Conservation (phyloP, 2,113 vertebrate genomes). For the Peromyscus maniculatus region DNA sequence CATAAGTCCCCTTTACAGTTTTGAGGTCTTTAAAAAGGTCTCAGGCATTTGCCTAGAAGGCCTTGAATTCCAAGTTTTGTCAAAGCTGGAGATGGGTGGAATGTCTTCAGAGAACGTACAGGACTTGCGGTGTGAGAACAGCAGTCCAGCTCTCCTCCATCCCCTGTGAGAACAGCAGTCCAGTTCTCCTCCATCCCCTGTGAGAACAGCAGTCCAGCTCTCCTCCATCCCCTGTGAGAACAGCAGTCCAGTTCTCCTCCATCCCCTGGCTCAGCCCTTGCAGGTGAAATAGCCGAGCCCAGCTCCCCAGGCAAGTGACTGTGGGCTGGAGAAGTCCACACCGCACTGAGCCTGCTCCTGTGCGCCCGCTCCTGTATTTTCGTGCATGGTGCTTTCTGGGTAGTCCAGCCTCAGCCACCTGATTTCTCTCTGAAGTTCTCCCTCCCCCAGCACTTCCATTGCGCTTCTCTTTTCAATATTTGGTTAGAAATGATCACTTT, state of each 20-base stretch:
- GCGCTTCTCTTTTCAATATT: neutral
- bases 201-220: too few relatives aligned
- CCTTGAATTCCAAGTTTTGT: neutral
- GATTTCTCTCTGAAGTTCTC: too few relatives aligned
- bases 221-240: neutral
- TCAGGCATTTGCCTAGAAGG: constrained; percentile 53
- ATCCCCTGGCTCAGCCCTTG: neutral
- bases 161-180: neutral
- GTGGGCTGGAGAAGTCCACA: neutral
- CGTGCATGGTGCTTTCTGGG: neutral
- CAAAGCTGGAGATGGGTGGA: neutral
- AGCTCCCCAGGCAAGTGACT: neutral
- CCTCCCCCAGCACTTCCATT: neutral
- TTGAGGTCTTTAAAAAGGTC: neutral
- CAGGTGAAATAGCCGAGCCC: neutral
- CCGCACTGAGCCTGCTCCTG: neutral
- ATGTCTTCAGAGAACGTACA: neutral
- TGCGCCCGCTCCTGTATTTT: too few relatives aligned
- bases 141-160: neutral
- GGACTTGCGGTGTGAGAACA: neutral
- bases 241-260: neutral
- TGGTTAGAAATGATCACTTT: neutral
- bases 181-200: too few relatives aligned
- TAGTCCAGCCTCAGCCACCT: neutral
- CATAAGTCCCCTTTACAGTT: neutral